Base-by-base conservation (phyloP, 2,797 vertebrate genomes). In the Muraenolepis orangiensis region DNA sequence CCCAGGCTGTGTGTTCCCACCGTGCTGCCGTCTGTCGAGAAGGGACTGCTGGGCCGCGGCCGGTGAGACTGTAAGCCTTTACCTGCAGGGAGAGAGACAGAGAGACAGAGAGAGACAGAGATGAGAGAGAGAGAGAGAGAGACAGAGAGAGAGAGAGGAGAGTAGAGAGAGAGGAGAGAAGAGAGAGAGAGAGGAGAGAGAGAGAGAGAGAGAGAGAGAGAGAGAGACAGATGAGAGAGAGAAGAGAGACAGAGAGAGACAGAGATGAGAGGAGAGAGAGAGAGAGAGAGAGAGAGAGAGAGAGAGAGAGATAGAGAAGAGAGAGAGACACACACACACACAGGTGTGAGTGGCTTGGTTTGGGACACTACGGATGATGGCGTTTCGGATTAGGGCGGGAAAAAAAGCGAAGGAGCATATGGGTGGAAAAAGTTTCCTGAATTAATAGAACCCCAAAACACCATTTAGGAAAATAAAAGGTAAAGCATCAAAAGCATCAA, bases 21-120 rank as follows among this genome's bases (percentile, higher is more conserved):
- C 88, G 94, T 94, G 87, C 94, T 99, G 92, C 96, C 96, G 87
- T 98, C 97, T 82, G 96, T 95, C 87, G 98, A 99, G 92, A 99
- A 99, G 12, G 97, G 98, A 86, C 98, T 99, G 90, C 93, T 94
- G 32, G 98, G 98, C 75, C 95, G 93, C 84, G 94, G 95, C 86
- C 96, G 95, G 85, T 98, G 96, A 90, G 93, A 91, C 87, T 11
- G 57, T 26, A 96, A 95, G 84, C 93, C 93, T 95, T 98, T 99
- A 91, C 97, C 98, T 99, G 90, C 80, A 90, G 72, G 78, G 77
- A 84, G 26, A 70, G 69, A 81, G 26, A 78, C 34, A 77, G 40
- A n/a, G 76, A 46, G 79, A 81, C 51, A 76, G 36, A 73, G 66
- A 72, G 71, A 51, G 76, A 74, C 72, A 74, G 89, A 86, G 87